Percentiles rank a stretch among this genome's conserved stretches.
Conservation (phyloP, 2,113 vertebrate species). For the Dunckerocampus dactyliophorus region DNA sequence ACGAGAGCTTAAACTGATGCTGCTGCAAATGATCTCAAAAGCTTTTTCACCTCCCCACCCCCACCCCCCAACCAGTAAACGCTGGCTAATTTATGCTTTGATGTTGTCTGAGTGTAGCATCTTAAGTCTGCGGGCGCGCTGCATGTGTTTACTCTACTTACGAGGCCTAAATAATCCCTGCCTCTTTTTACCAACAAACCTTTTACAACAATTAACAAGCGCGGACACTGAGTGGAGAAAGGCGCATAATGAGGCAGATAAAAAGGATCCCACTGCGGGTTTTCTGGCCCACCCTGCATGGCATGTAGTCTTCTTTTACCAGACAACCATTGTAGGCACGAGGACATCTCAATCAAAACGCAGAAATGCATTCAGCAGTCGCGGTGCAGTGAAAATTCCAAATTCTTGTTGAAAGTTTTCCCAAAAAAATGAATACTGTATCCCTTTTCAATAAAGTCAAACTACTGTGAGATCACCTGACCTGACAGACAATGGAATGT, state of each 20-base stretch:
- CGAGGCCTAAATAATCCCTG: slow-evolving; percentile 71
- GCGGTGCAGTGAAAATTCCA: neutral
- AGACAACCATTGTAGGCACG: slow-evolving; percentile 25
- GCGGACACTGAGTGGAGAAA: slow-evolving; percentile 60
- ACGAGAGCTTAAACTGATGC: slow-evolving; percentile 28
- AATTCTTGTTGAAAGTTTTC: neutral
- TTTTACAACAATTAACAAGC: slow-evolving; percentile 78
- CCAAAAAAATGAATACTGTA: too few relatives aligned
- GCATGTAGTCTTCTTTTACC: slow-evolving; percentile 21
- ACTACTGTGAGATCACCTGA: too few relatives aligned
- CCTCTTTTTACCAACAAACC: slow-evolving; percentile 72
- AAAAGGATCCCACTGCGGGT: slow-evolving; percentile 60
- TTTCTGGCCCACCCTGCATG: slow-evolving; percentile 36
- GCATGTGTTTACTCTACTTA: slow-evolving; percentile 74
- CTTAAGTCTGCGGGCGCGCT: slow-evolving; percentile 59
- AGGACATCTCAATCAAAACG: slow-evolving; percentile 37
- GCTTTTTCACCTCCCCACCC: slow-evolving; percentile 55
- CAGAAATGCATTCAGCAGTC: too few relatives aligned
- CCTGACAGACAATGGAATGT: too few relatives aligned
- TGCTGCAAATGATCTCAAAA: slow-evolving; percentile 72
- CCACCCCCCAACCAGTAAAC: slow-evolving; percentile 54
- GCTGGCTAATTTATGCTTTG: slow-evolving; percentile 75
- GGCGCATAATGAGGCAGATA: slow-evolving; percentile 68
- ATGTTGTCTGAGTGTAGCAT: slow-evolving; percentile 68
- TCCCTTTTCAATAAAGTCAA: too few relatives aligned